Percentiles rank a stretch among this genome's conserved stretches.
phyloP scores from a whole-genome alignment of 2,888 invertebrate species.

The Poecilus cupreus region DNA sequence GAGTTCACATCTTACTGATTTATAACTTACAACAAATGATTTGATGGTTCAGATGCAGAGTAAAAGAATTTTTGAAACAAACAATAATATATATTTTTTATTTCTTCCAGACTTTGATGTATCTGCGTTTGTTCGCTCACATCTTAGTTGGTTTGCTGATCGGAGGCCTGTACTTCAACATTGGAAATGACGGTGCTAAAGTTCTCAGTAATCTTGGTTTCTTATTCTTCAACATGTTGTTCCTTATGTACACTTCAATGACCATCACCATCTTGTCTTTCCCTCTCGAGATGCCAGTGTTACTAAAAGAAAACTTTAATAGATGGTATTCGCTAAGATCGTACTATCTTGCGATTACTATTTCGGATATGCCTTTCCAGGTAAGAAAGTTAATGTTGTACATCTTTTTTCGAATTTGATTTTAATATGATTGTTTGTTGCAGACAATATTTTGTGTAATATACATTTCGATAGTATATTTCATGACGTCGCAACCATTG shows the following conservation, averaged over 20 bases:
- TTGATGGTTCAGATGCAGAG: not conserved
- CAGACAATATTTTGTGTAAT: constrained; percentile 95
- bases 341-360: constrained; percentile 95
- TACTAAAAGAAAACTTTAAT: constrained; percentile 96
- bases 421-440: constrained; percentile 65
- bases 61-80: not conserved
- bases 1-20: not conserved
- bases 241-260: constrained; percentile 99
- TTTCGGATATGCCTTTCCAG: constrained; percentile 98
- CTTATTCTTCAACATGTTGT: constrained; percentile 98
- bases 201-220: constrained; percentile 97
- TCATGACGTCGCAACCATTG: constrained; percentile 94
- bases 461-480: constrained; percentile 94
- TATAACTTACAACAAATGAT: too few species aligned
- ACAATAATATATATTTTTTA: too few species aligned
- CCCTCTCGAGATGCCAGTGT: constrained; percentile 95
- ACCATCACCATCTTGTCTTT: constrained; percentile 98
- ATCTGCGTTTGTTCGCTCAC: constrained; percentile 94
- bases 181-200: constrained; percentile 96
- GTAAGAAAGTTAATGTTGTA: constrained; percentile 73
- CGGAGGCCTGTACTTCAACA: constrained; percentile 95
- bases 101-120: constrained; percentile 88
- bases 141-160: constrained; percentile 94
- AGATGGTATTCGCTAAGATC: constrained; percentile 97
- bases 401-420: not conserved